Evolutionary conservation across 2,113 vertebrate species (phyloP).

Genomic region (Gallinago media): DNA sequence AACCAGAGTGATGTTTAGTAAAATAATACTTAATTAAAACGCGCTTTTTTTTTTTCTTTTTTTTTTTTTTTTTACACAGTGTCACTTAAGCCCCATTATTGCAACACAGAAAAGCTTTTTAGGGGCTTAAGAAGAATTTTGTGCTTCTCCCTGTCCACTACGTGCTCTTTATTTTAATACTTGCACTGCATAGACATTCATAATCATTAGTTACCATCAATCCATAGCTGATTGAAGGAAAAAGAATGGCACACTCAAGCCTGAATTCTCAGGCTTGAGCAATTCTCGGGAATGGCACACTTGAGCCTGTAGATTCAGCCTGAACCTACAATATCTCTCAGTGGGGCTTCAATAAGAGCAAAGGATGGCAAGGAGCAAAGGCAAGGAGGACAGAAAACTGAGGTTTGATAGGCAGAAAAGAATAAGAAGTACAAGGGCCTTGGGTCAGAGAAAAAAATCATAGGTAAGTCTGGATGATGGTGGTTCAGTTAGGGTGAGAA

Average conservation of each 20-base stretch:
- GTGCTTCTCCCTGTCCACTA: background rate
- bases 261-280: too few relatives aligned
- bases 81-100: background rate
- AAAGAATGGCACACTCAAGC: background rate
- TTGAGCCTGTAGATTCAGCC: background rate
- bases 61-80: background rate
- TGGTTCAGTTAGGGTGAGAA: background rate
- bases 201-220: background rate
- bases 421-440: background rate
- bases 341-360: fast-evolving
- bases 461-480: background rate
- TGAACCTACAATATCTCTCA: background rate
- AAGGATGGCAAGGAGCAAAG: background rate
- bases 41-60: background rate
- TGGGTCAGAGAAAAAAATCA: background rate
- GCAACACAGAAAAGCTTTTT: background rate
- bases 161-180: background rate
- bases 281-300: background rate
- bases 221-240: background rate
- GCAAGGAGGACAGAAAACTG: background rate
- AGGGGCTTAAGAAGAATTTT: background rate
- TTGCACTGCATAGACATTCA: background rate
- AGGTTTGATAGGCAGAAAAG: background rate
- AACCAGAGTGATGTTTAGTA: background rate
- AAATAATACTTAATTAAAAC: background rate